Percentiles rank a stretch among this genome's conserved stretches.
Evolutionary conservation across 2,888 invertebrate genomes (phyloP).

Genomic region (Dinocampus coccinellae): DNA sequence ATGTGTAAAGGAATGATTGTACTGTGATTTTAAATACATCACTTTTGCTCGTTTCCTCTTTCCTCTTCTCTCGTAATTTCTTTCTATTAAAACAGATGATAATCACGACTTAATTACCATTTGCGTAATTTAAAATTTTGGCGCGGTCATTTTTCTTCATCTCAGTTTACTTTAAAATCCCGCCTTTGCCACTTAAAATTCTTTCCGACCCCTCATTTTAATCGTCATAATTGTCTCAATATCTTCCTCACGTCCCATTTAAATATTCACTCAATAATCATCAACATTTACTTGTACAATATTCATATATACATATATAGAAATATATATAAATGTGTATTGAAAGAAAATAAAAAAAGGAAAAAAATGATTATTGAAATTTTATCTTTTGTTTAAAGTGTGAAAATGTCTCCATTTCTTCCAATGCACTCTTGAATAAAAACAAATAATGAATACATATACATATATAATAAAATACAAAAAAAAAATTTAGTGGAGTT

Average conservation of each 20-base stretch:
- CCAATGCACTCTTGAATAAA: neutral
- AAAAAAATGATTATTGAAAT: neutral
- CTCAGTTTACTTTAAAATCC: neutral
- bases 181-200: neutral
- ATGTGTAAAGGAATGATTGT: no score
- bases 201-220: neutral
- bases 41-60: no score
- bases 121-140: neutral
- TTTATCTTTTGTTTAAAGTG: neutral
- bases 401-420: neutral
- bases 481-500: neutral
- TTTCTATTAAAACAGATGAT: neutral
- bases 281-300: neutral
- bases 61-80: no score
- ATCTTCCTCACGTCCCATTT: neutral
- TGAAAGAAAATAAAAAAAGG: no score
- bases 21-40: no score
- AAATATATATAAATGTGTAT: neutral
- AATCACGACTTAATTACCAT: neutral
- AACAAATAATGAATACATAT: neutral
- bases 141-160: neutral
- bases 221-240: conserved; percentile 14
- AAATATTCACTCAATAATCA: conserved; percentile 10
- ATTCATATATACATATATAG: neutral
- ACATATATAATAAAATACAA: no score